Conservation (phyloP, 2,113 vertebrate genomes). For the Ammospiza nelsoni region DNA sequence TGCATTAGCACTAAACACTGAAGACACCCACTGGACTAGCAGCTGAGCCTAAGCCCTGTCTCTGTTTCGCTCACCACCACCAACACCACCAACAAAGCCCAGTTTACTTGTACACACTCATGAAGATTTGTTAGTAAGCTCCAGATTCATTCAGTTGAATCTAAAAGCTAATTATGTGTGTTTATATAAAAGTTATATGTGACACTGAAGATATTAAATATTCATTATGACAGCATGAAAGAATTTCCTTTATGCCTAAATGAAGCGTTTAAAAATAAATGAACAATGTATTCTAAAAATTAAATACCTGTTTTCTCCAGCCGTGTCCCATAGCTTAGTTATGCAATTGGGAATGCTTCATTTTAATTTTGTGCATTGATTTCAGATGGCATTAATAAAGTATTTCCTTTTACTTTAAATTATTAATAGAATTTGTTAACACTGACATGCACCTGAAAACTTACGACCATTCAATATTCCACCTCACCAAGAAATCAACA, state of each 20-base stretch:
- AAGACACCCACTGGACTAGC: neutral
- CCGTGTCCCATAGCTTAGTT: constrained; percentile 12
- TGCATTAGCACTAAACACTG: neutral
- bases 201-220: constrained; percentile 57
- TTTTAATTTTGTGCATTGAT: constrained; percentile 59
- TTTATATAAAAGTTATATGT: constrained; percentile 65
- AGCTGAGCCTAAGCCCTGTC: neutral
- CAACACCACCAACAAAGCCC: neutral
- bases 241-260: constrained; percentile 47
- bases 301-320: constrained; percentile 52
- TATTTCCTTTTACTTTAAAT: constrained; percentile 53
- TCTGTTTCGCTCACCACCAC: neutral
- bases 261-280: constrained; percentile 65
- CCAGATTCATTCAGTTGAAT: constrained; percentile 13
- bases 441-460: constrained; percentile 30
- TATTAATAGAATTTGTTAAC: constrained; percentile 58
- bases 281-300: constrained; percentile 56
- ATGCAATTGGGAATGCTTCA: constrained; percentile 42
- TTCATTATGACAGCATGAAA: constrained; percentile 48
- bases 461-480: neutral
- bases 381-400: constrained; percentile 67
- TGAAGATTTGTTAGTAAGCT: constrained; percentile 5
- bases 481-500: constrained; percentile 35
- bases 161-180: constrained; percentile 36
- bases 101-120: neutral